Conservation (phyloP, 2,113 vertebrate genomes). For the Apus apus region DNA sequence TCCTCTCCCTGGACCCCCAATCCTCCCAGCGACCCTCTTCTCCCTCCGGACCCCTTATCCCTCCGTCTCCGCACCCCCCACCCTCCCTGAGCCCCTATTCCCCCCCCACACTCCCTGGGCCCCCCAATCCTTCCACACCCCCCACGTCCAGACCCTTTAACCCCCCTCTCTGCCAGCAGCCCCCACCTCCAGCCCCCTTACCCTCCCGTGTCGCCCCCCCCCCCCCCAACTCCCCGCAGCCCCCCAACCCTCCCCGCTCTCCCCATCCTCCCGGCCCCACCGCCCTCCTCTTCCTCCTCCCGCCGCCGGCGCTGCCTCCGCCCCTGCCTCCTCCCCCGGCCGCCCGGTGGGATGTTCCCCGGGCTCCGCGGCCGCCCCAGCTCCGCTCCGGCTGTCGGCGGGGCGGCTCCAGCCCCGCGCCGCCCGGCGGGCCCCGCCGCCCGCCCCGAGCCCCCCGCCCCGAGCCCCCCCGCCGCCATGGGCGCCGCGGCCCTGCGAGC, state of each 20-base stretch:
- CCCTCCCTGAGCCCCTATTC: not conserved
- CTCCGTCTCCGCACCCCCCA: no score
- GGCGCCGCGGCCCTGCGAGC: not conserved
- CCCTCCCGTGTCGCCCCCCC: no score
- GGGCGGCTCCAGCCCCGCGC: not conserved
- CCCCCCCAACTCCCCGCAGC: no score
- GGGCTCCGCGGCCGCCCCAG: not conserved
- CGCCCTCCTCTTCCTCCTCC: not conserved
- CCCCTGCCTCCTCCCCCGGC: not conserved
- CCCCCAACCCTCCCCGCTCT: not conserved
- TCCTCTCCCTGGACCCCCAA: no score
- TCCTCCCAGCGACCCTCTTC: no score
- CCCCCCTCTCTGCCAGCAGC: no score
- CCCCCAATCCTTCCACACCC: no score
- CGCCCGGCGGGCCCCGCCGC: not conserved
- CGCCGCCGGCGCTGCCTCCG: not conserved
- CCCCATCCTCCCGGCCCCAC: no score
- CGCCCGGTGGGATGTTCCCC: not conserved
- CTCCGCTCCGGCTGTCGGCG: not conserved
- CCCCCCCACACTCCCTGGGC: no score
- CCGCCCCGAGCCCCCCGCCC: not conserved
- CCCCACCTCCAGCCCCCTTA: no score
- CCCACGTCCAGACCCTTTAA: no score
- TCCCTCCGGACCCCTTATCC: no score
- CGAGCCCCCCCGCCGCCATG: not conserved